A percentile compares a stretch with the other conserved stretches of the same genome.
Evolutionary conservation across 2,888 invertebrate genomes (phyloP).

Genomic region (Clunio marinus): DNA sequence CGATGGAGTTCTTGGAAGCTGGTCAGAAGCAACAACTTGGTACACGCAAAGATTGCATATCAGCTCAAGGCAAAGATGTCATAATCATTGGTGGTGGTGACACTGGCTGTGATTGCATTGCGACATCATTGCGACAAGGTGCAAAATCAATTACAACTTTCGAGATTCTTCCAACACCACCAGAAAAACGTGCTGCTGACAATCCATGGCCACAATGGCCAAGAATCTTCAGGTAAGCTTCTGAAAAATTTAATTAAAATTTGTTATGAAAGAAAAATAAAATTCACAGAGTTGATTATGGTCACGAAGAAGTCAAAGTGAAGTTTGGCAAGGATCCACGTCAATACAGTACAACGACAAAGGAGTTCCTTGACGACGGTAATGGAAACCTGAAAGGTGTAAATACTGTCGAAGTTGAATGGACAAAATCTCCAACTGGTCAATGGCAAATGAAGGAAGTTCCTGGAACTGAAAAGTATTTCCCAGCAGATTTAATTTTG

Average conservation of each 20-base stretch:
- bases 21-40: slow-evolving; percentile 95
- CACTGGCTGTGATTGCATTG: slow-evolving; percentile 97
- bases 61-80: slow-evolving; percentile 90
- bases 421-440: slow-evolving; percentile 87
- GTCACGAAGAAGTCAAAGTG: slow-evolving; percentile 94
- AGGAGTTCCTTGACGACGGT: slow-evolving; percentile 90
- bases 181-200: slow-evolving; percentile 69
- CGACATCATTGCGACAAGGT: slow-evolving; percentile 90
- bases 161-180: slow-evolving; percentile 94
- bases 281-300: slow-evolving; percentile 78
- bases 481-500: slow-evolving; percentile 84
- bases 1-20: slow-evolving; percentile 94
- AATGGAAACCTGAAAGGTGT: slow-evolving; percentile 87
- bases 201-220: slow-evolving; percentile 99
- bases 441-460: slow-evolving; percentile 92
- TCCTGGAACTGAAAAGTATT: slow-evolving; percentile 71
- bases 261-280: neutral
- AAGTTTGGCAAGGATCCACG: slow-evolving; percentile 90
- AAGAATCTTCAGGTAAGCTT: slow-evolving; percentile 71
- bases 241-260: neutral
- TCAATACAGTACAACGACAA: slow-evolving; percentile 87
- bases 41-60: slow-evolving; percentile 57
- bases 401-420: slow-evolving; percentile 83
- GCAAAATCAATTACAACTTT: slow-evolving; percentile 91
- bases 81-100: slow-evolving; percentile 86